These are phyloP conservation scores for Morelia viridis DNA, from an alignment of 2,797 vertebrate genomes.

Conservation along the genomic window DNA sequence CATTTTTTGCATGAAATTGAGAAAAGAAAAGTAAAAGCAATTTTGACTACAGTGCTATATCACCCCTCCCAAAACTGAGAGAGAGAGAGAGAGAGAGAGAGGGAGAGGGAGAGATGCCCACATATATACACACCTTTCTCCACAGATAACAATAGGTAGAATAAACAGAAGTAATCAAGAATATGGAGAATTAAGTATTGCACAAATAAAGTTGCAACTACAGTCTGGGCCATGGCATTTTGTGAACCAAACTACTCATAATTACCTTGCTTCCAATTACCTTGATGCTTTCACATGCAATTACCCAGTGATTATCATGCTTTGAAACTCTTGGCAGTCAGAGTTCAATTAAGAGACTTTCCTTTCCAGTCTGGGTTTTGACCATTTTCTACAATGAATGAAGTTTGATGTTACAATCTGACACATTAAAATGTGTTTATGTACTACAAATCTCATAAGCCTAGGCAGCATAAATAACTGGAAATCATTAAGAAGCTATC, in stretches of 20 bases:
- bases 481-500: neutral
- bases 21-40: neutral
- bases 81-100: neutral
- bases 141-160: neutral
- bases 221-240: neutral
- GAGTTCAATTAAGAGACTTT: slow-evolving; percentile 27
- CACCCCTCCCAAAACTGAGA: neutral
- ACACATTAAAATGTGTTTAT: slow-evolving; percentile 16
- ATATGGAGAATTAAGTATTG: neutral
- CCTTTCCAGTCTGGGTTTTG: neutral
- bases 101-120: neutral
- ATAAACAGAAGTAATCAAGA: neutral
- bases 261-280: slow-evolving; percentile 27
- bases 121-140: neutral
- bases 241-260: slow-evolving; percentile 2
- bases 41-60: neutral
- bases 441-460: neutral
- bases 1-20: neutral
- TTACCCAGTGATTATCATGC: slow-evolving; percentile 25
- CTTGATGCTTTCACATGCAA: slow-evolving; percentile 26
- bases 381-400: neutral
- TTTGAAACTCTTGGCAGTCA: slow-evolving; percentile 33
- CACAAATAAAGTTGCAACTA: neutral
- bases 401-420: neutral
- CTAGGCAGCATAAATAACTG: neutral